Evolutionary conservation across 2,797 vertebrate species (phyloP).

Genomic region (Poeciliopsis turneri): DNA sequence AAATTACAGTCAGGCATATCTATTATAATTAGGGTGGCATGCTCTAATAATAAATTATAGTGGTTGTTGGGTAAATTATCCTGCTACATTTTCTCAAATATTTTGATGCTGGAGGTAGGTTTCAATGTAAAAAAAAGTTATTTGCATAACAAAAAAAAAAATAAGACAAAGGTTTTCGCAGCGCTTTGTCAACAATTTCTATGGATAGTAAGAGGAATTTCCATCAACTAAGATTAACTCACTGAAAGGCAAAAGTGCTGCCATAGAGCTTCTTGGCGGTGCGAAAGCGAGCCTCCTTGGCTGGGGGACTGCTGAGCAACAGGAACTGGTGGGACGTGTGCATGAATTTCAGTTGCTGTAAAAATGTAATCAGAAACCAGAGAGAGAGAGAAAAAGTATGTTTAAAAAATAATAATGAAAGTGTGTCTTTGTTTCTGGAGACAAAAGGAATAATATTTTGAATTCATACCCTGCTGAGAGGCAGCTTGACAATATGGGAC

Average conservation of each 20-base stretch:
- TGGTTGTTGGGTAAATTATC: constrained; percentile 25
- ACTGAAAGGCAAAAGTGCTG: constrained; percentile 99
- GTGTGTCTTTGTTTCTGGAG: constrained; percentile 17
- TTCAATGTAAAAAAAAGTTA: background rate
- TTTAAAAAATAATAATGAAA: constrained; percentile 24
- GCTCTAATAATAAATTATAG: constrained; percentile 43
- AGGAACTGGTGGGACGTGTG: constrained; percentile 99
- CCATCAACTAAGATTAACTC: constrained; percentile 69
- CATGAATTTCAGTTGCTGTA: constrained; percentile 99
- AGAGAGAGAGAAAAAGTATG: constrained; percentile 36
- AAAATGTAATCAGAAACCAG: constrained; percentile 38
- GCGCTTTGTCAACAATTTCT: background rate
- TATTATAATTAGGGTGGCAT: constrained; percentile 32
- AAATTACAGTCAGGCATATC: constrained; percentile 50
- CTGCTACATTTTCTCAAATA: constrained; percentile 25
- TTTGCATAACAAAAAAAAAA: background rate
- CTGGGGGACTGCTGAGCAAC: constrained; percentile 98
- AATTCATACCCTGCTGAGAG: constrained; percentile 92
- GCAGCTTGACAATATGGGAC: constrained; percentile 99
- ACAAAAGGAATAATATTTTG: constrained; percentile 19
- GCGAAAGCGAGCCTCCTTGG: constrained; percentile 98
- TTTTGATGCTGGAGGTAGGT: constrained; percentile 8
- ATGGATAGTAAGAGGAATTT: background rate
- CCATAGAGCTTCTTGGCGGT: constrained; percentile 99
- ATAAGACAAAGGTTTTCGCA: background rate